These are phyloP conservation scores for Hucho hucho DNA, from an alignment of 2,113 vertebrate species.

Conservation along the genomic window DNA sequence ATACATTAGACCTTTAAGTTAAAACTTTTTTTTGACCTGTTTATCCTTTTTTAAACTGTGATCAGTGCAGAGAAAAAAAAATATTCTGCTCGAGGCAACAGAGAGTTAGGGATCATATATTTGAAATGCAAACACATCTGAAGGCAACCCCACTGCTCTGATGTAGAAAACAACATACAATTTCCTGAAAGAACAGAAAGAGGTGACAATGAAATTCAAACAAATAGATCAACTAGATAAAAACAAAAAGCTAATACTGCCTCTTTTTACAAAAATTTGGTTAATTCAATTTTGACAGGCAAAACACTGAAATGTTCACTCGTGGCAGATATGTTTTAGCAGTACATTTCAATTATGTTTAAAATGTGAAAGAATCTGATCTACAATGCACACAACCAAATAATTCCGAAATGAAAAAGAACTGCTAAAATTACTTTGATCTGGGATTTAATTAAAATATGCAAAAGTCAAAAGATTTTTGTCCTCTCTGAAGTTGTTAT, in stretches of 20 bases:
- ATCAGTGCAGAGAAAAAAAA: conserved; percentile 1
- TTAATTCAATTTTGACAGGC: conserved; percentile 19
- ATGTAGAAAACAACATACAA: conserved; percentile 14
- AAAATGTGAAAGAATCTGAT: conserved; percentile 23
- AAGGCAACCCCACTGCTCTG: conserved; percentile 55
- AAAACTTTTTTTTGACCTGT: too few relatives aligned
- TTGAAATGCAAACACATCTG: conserved; percentile 21
- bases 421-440: not conserved
- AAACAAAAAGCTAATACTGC: not conserved
- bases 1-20: too few relatives aligned
- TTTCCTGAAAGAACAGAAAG: conserved; percentile 27
- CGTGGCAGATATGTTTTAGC: not conserved
- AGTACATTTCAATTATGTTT: conserved; percentile 3
- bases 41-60: not conserved
- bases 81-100: conserved; percentile 48
- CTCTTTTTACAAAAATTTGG: conserved; percentile 25
- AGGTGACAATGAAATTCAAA: conserved; percentile 6
- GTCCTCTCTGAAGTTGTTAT: conserved; percentile 14
- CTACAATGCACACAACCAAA: conserved; percentile 23
- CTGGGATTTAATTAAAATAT: not conserved
- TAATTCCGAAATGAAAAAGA: conserved; percentile 11
- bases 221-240: not conserved
- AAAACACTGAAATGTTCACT: conserved; percentile 30
- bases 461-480: not conserved
- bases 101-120: conserved; percentile 18